Evolutionary conservation across 2,113 vertebrate species (phyloP), one percentile per base, ranked within the genome.

Genomic region (Manacus vitellinus): DNA sequence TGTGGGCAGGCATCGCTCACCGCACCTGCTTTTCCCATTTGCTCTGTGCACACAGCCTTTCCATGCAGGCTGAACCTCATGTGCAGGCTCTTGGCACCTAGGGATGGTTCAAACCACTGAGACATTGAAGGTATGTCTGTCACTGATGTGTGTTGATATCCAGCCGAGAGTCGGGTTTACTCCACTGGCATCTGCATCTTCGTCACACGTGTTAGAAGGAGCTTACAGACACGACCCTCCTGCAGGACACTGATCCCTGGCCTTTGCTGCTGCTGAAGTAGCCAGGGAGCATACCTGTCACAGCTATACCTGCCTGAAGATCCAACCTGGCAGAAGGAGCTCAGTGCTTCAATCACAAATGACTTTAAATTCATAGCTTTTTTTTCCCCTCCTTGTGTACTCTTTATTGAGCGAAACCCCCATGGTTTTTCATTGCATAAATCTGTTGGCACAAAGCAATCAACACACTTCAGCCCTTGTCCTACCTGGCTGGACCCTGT

Each of bases 61-160:
- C 54, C 4, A 4, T 43, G 49, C 55, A 30, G 28, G 52, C 7
- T 79, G 41, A n/a, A n/a, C 28, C 35, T 59, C 70, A 22, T 3
- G 4, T 14, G 51, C 63, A 43, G n/a, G 49, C 54, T 85, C 31
- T 56, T 58, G 31, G 44, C 33, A 55, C 56, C 35, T 65, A n/a
- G 56, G 39, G 30, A 13, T n/a, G 54, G 10, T 14, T 33, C 2
- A 8, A 41, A 16, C 21, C 49, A 11, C 44, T 6, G 54, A 47
- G n/a, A 39, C 41, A 24, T 4, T 2, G 3, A 46, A 59, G 30
- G 3, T 30, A 18, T 35, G 25, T 16, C 12, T 35, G 25, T 16
- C 12, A 2, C 52, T 10, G 56, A 33, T 39, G 55, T 1, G 0
- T 0, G 0, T 4, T 1, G 2, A 17, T 14, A 8, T 30, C 43